Evolutionary conservation across 2,797 vertebrate genomes (phyloP), one percentile per base, ranked within the genome.

Genomic region (Anableps anableps): DNA sequence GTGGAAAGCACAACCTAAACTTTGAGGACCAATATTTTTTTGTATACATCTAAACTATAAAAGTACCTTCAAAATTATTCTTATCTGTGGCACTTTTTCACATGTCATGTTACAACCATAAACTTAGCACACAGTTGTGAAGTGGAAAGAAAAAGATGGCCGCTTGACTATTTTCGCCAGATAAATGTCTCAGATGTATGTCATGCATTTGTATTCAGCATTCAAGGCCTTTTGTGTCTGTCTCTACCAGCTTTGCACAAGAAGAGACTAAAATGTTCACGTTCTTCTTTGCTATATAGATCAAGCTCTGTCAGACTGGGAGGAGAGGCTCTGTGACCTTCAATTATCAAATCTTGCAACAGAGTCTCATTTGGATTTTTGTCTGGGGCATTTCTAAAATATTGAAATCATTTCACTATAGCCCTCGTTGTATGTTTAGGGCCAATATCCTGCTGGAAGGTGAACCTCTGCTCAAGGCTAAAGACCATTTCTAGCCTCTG

Each of bases 1-100:
- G 84, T 93, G 91, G 94, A 96, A 96, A 96, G 95, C 96, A 96
- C 96, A 96, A 96, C 93, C 93, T 88, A 95, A 94, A 95, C 95
- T 95, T 95, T 93, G 81, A 95, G 95, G 93, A 96, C 90, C 92
- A 60, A 58, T n/a, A 29, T 10, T 38, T 71, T 71, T 77, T 77
- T 77, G 7, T 66, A 26, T 64, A 77, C 70, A 76, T 48, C n/a
- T 80, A 55, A 66, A 72, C 58, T 48, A 80, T 50, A n/a, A 50
- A 10, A 60, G 72, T 70, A 62, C 38, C 45, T 71, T 45, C 41
- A 45, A 23, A 71, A 45, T 23, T 17, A 45, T 9, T 70, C 13
- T 23, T n/a, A 45, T 29, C 41, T 26, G 2, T 29, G 29, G 41
- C 29, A 71, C 17, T 47, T 17, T 47, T 34, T 45, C 26, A n/a